Conservation (phyloP, 2,888 invertebrate species). For the Morpho achilles region DNA sequence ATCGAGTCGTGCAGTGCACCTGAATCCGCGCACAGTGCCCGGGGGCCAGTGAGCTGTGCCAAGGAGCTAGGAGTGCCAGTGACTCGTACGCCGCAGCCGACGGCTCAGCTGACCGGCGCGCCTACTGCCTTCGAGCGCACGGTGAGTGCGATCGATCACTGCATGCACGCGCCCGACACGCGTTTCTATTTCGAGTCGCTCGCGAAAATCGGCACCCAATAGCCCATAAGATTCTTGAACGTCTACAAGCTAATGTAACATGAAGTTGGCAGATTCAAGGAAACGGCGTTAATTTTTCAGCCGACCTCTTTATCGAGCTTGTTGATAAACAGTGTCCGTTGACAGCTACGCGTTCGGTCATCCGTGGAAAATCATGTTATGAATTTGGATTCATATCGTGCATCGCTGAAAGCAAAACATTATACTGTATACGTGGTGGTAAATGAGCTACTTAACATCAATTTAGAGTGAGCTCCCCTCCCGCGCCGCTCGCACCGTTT, state of each 20-base stretch:
- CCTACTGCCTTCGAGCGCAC: slow-evolving; percentile 63
- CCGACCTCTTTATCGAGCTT: slow-evolving; percentile 40
- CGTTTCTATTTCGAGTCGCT: slow-evolving; percentile 72
- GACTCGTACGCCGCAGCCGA: slow-evolving; percentile 52
- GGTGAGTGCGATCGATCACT: slow-evolving; percentile 75
- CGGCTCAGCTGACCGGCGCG: slow-evolving; percentile 70
- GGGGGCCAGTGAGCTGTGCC: slow-evolving; percentile 38
- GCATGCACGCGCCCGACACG: slow-evolving; percentile 63
- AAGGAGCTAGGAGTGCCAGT: slow-evolving; percentile 36
- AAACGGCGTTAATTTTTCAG: slow-evolving; percentile 42
- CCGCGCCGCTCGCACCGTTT: slow-evolving; percentile 28
- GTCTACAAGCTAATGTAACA: neutral
- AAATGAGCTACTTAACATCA: slow-evolving; percentile 19
- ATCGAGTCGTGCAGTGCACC: slow-evolving; percentile 53
- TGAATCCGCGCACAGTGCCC: slow-evolving; percentile 36
- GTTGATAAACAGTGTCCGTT: slow-evolving; percentile 74
- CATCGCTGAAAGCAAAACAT: slow-evolving; percentile 46
- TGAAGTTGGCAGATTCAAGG: slow-evolving; percentile 3
- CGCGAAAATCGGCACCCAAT: slow-evolving; percentile 47
- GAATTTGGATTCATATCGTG: slow-evolving; percentile 41
- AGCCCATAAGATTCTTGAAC: slow-evolving; percentile 5
- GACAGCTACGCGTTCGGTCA: slow-evolving; percentile 41
- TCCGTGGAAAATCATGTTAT: slow-evolving; percentile 41
- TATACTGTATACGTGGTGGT: slow-evolving; percentile 17
- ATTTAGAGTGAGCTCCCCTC: slow-evolving; percentile 20